These are phyloP conservation scores for Ectemnius continuus DNA, from an alignment of 2,888 invertebrate species.

Conservation along the genomic window DNA sequence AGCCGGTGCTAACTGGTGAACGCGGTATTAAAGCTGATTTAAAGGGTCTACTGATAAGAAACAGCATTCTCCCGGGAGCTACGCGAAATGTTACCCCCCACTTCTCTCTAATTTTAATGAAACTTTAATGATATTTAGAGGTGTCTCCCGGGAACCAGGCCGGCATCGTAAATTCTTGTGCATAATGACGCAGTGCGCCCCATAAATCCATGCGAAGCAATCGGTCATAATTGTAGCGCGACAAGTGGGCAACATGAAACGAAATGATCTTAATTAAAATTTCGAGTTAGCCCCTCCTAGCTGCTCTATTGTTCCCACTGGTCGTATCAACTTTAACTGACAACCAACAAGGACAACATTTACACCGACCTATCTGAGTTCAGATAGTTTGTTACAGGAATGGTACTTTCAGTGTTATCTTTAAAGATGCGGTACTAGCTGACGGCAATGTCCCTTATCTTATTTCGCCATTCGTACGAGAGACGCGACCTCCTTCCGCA, in stretches of 20 bases:
- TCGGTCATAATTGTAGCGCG: constrained; percentile 15
- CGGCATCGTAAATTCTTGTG: constrained; percentile 38
- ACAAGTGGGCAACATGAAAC: not conserved
- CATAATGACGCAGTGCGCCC: constrained; percentile 40
- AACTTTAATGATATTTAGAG: constrained; percentile 62
- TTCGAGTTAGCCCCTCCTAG: not conserved
- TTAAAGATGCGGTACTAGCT: no score
- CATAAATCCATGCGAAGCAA: constrained; percentile 32
- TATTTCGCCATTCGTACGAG: no score
- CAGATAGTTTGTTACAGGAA: no score
- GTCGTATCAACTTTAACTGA: no score
- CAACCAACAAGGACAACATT: no score
- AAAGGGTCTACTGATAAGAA: constrained; percentile 59
- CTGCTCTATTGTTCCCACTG: no score
- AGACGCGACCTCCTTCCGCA: no score
- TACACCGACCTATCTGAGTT: no score
- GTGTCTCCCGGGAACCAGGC: constrained; percentile 33
- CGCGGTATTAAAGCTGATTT: constrained; percentile 60
- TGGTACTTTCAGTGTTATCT: no score
- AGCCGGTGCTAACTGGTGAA: constrained; percentile 43
- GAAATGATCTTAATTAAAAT: constrained; percentile 16
- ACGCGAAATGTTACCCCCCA: constrained; percentile 37
- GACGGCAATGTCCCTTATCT: no score
- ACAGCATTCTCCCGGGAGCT: constrained; percentile 52
- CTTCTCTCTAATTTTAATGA: constrained; percentile 58